Base-by-base conservation (phyloP, 2,797 vertebrate genomes). In the Amniataba percoides region DNA sequence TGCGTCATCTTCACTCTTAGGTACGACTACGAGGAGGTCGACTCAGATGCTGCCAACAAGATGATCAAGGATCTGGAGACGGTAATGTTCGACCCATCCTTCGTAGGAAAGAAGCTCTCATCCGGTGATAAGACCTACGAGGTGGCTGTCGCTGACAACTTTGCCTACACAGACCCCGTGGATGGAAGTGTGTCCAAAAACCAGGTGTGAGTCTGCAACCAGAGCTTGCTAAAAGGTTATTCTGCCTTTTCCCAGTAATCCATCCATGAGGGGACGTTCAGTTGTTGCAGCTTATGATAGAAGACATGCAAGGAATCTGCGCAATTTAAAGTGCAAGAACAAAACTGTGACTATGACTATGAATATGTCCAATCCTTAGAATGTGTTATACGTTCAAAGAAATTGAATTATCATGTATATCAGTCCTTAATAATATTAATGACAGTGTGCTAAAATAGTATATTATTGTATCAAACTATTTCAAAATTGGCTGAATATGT, bases 1-100 rank as follows among this genome's bases (percentile, higher is more conserved):
- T 55, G 5, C 8, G 11, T 57, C 21, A 64, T 46, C 36, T 18
- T 56, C 34, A 31, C 10, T 7, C 49, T 31, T 77, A 99, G 98
- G 82, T 99, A 99, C 0, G 98, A 99, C 88, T 99, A 99, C 0
- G 98, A 99, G 87, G 98, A 99, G 90, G 98, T 99, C 10, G 97
- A 98, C 53, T 97, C 97, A 0, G 98, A 97, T 0, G 94, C 95
- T 3, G 98, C 98, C 43, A 97, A 94, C 91, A 98, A 97, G 83
- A 98, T 99, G 97, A 98, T 99, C 92, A 97, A 96, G 78, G 96
- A 97, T 46, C 91, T 99, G 90, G 96, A 99, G 91, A 62, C 94
- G 0, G n/a, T 95, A 19, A 97, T 99, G 95, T 95, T 95, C 0
- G 96, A 98, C 45, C 95, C 96, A 15, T 93, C 96, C 68, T 99